Percentiles rank a stretch among this genome's conserved stretches.
Conservation (phyloP, 2,888 invertebrate genomes). For the Coelopa pilipes region DNA sequence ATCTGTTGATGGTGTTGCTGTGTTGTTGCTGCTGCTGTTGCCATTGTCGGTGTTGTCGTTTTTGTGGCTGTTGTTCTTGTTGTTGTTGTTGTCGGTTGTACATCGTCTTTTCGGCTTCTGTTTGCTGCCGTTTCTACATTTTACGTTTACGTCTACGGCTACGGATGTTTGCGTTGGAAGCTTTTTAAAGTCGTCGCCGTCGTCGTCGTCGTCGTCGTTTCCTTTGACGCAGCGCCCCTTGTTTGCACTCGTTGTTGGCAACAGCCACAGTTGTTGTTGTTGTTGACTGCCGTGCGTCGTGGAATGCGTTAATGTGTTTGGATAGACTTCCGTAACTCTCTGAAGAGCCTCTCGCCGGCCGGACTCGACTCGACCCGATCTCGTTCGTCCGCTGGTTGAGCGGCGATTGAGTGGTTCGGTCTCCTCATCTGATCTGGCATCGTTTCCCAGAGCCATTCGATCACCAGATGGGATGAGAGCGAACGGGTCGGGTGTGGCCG, state of each 20-base stretch:
- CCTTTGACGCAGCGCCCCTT: neutral
- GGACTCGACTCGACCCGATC: too few species aligned
- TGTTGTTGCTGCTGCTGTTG: neutral
- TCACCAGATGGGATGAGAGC: too few species aligned
- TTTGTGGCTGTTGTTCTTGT: constrained; percentile 16
- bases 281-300: neutral
- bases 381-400: too few species aligned
- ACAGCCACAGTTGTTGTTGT: neutral
- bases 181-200: constrained; percentile 22
- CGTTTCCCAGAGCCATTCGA: too few species aligned
- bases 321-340: constrained; percentile 25
- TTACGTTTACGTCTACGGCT: neutral
- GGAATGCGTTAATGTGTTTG: constrained; percentile 35
- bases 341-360: constrained; percentile 13
- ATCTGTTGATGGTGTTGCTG: constrained; percentile 1
- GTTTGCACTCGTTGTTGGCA: constrained; percentile 18
- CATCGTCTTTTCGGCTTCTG: constrained; percentile 32
- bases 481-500: too few species aligned
- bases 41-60: neutral
- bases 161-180: constrained; percentile 29
- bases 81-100: constrained; percentile 22
- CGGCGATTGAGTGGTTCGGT: too few species aligned
- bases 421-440: too few species aligned
- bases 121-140: constrained; percentile 30
- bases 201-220: neutral